A percentile compares a stretch with the other conserved stretches of the same genome.
These are phyloP conservation scores for Myrmecophaga tridactyla DNA, from an alignment of 2,113 vertebrate species.

Conservation along the genomic window DNA sequence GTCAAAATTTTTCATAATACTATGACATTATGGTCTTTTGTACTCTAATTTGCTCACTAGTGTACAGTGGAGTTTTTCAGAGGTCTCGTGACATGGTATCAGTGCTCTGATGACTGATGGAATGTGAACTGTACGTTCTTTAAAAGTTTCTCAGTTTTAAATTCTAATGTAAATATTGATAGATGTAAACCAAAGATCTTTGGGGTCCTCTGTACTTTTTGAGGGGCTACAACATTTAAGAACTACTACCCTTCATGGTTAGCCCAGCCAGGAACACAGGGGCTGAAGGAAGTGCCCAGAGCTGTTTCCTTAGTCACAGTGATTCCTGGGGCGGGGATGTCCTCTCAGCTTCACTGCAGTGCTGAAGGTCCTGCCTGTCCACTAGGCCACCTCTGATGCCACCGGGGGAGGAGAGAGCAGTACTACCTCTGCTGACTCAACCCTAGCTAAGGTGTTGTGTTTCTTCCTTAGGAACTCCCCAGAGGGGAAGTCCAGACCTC, in stretches of 20 bases:
- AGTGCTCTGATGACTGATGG: not conserved
- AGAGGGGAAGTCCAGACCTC: not conserved
- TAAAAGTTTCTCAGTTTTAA: conserved; percentile 4
- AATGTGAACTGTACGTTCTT: not conserved
- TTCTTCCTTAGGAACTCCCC: not conserved
- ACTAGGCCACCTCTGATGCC: not conserved
- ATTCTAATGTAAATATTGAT: not conserved
- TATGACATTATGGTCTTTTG: not conserved
- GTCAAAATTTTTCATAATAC: not conserved
- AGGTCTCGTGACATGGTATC: not conserved
- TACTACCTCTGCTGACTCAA: not conserved
- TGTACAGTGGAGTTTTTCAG: not conserved
- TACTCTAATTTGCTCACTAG: not conserved
- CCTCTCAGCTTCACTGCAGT: not conserved
- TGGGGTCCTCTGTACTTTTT: not conserved
- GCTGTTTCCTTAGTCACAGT: not conserved
- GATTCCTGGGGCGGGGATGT: not conserved
- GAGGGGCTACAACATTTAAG: not conserved
- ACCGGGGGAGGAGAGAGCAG: not conserved
- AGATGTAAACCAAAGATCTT: not conserved
- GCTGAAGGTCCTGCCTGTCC: not conserved
- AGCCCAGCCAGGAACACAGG: not conserved
- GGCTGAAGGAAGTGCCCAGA: not conserved
- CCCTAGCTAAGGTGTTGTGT: not conserved
- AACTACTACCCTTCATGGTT: not conserved